These are phyloP conservation scores for Erpetoichthys calabaricus DNA, from an alignment of 2,797 vertebrate genomes.

Conservation along the genomic window DNA sequence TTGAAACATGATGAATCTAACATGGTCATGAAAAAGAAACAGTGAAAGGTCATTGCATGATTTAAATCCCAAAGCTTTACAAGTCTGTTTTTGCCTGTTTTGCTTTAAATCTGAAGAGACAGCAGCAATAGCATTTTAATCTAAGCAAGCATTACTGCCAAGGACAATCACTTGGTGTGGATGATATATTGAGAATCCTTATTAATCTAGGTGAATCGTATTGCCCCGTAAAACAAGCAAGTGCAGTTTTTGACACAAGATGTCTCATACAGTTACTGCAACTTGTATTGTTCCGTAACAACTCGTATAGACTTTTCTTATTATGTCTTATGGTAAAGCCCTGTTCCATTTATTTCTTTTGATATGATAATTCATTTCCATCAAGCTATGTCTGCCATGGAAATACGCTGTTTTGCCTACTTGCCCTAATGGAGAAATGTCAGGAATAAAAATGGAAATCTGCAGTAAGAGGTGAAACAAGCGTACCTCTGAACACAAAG, in stretches of 20 bases:
- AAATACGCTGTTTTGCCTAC: not conserved
- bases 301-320: constrained; percentile 14
- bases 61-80: not conserved
- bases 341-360: constrained; percentile 16
- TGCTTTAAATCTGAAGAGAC: constrained; percentile 47
- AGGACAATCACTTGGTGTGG: constrained; percentile 36
- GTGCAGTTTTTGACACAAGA: constrained; percentile 35
- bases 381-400: constrained; percentile 1
- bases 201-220: constrained; percentile 52
- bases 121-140: constrained; percentile 60
- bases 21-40: not conserved
- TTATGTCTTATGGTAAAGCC: constrained; percentile 11
- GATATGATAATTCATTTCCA: constrained; percentile 20
- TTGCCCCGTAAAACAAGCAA: constrained; percentile 25
- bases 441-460: not conserved
- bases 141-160: constrained; percentile 54
- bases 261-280: constrained; percentile 42
- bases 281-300: constrained; percentile 12
- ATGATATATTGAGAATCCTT: constrained; percentile 43
- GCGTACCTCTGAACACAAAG: too few relatives aligned
- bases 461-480: too few relatives aligned
- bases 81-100: not conserved
- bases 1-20: not conserved
- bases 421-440: not conserved
- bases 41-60: not conserved